These are phyloP conservation scores for Rousettus madagascariensis DNA, from an alignment of 2,797 vertebrate species.

Conservation along the genomic window DNA sequence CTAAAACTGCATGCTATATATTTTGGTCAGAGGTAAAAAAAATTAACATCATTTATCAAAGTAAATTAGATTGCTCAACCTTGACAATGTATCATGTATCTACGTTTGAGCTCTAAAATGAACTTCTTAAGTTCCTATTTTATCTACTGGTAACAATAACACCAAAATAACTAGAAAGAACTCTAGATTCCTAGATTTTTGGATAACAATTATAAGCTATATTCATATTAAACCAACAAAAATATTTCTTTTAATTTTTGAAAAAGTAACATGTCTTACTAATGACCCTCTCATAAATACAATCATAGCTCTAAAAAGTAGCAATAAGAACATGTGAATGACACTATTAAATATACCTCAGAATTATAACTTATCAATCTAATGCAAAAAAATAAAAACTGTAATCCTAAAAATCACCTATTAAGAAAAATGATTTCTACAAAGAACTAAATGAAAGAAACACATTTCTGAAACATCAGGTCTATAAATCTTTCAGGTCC, in stretches of 20 bases:
- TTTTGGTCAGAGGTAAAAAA: slow-evolving; percentile 20
- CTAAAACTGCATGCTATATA: slow-evolving; percentile 19
- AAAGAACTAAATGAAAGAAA: slow-evolving; percentile 35
- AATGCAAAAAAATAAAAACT: slow-evolving; percentile 9
- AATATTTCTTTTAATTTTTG: neutral
- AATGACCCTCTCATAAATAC: slow-evolving; percentile 6
- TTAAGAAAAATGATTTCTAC: neutral
- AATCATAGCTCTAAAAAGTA: neutral
- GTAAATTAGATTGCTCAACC: neutral
- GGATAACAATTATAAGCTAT: neutral
- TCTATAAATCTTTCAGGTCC: neutral
- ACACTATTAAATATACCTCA: neutral
- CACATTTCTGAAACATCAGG: neutral
- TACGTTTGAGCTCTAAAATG: neutral
- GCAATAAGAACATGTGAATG: neutral
- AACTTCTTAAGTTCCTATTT: slow-evolving; percentile 13
- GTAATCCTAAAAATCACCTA: neutral
- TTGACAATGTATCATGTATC: neutral
- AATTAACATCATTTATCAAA: slow-evolving; percentile 9
- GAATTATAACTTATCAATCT: slow-evolving; percentile 30
- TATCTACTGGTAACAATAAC: neutral
- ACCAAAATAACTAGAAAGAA: neutral
- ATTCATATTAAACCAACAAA: neutral
- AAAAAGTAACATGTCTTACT: slow-evolving; percentile 21
- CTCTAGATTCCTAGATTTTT: slow-evolving; percentile 7